Evolutionary conservation across 2,888 invertebrate species (phyloP), one percentile per base, ranked within the genome.

Genomic region (Mythimna ferrago): DNA sequence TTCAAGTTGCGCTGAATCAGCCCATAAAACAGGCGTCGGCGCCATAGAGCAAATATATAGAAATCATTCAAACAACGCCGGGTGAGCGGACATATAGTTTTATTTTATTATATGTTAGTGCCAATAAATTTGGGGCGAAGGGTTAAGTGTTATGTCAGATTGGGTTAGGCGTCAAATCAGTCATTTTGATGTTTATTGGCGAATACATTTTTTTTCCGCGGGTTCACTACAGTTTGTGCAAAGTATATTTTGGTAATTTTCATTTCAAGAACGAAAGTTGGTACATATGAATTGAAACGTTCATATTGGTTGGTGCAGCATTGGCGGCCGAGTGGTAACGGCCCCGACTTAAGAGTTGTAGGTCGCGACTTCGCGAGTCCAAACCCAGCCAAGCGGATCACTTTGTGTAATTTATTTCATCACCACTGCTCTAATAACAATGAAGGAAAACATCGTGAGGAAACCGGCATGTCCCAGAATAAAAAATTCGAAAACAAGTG

Each of bases 1-100:
- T 90, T 88, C 89, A 87, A 91, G 89, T 89, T 86, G 83, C 85
- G 90, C 90, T 89, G 90, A 93, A 92, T 92, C 91, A 90, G 92
- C 87, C 89, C 87, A 90, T 93, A 91, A 93, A 93, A 89, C 86
- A 90, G 66, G 72, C 80, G 72, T 67, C 66, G 62, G 85, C 79
- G 80, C 73, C 83, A 71, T 81, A 71, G 32, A 71, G 63, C 82
- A 88, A 88, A 91, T 88, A 90, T 88, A 69, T 68, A 58, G 76
- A 76, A 88, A 91, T 90, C 90, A 89, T 89, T 91, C 87, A 88
- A 88, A 88, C 86, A 85, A 66, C 63, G 76, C 67, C n/a, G 41
- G 38, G 51, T 64, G 35, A 57, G 80, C 58, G 60, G 41, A 63
- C 48, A 68, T 74, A 67, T 76, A 80, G 71, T 85, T 87, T 86